Evolutionary conservation across 1,140 invertebrate species (phyloP), one percentile per base, ranked within the genome.

Genomic region (Helicorthomorpha holstii): DNA sequence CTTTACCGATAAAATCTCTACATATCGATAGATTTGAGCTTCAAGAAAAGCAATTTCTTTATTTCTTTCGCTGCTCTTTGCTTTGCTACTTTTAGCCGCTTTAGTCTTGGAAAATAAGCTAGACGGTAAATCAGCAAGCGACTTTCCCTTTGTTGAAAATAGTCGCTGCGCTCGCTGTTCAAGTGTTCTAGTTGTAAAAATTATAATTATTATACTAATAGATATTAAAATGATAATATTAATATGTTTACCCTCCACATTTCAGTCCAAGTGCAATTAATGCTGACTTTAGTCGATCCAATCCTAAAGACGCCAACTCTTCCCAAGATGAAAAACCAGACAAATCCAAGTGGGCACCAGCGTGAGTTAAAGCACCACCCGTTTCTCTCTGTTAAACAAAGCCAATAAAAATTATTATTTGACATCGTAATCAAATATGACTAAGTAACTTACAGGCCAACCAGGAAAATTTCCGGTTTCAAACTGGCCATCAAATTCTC

Each of bases 281-380:
- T 10, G 93, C 96, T 16, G 90, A 94, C 66, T 99, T 99, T 1
- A 99, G 74, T 64, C 95, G 79, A 74, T 99, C 95, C 56, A 98
- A 68, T 41, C 95, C 96, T 3, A 99, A 70, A 4, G 92, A 95
- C 1, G 91, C 91, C 53, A 98, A 69, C 70, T 99, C 95, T 70
- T 98, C 92, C 81, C 85, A 89, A n/a, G 88, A 93, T 19, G 71
- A 73, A 68, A 98, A 99, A 0, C 90, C 90, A 10, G 90, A 93
- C 1, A 99, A 69, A 69, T 99, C 95, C 46, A 99, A 76, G 73
- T 95, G 90, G 19, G 93, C 93, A 53, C 92, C 93, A 12, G 90
- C 78, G 64, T 90, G 85, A 1, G 86, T 83, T 51, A 98, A 68
- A 21, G 90, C 91, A 60, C 89, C 87, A 51, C 87, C 85, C 10